Conservation (phyloP, 2,797 vertebrate genomes). For the Vultur gryphus region DNA sequence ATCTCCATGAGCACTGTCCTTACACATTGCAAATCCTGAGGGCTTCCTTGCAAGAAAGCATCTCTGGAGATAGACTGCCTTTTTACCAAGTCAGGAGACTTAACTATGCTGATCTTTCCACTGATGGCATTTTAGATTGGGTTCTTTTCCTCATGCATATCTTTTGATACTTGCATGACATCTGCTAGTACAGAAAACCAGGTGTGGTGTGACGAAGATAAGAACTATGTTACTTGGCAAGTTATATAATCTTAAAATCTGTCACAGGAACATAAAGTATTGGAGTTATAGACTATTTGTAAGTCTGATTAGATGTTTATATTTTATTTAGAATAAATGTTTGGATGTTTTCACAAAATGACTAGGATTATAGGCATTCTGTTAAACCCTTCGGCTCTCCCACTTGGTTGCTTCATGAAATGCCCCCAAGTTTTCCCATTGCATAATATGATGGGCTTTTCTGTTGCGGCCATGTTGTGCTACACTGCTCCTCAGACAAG, state of each 20-base stretch:
- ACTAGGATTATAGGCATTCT: not conserved
- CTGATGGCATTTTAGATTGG: not conserved
- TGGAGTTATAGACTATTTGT: not conserved
- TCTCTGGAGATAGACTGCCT: not conserved
- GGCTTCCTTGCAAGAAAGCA: not conserved
- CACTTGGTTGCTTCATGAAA: not conserved
- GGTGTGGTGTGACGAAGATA: not conserved
- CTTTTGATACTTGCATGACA: not conserved
- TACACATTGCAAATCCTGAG: not conserved
- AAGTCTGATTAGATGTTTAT: not conserved
- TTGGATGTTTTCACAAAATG: not conserved
- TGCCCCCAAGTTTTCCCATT: not conserved
- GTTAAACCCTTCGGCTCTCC: not conserved
- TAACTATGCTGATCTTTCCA: not conserved
- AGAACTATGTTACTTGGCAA: not conserved
- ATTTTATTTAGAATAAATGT: not conserved
- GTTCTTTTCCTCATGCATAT: not conserved
- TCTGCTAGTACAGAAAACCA: not conserved
- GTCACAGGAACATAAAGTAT: not conserved
- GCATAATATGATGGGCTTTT: not conserved
- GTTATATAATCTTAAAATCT: not conserved
- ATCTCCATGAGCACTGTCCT: not conserved
- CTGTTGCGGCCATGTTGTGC: not conserved
- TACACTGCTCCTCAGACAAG: not conserved
- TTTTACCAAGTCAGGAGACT: not conserved